Conservation (phyloP, 2,797 vertebrate species). For the Otolemur crassicaudatus region DNA sequence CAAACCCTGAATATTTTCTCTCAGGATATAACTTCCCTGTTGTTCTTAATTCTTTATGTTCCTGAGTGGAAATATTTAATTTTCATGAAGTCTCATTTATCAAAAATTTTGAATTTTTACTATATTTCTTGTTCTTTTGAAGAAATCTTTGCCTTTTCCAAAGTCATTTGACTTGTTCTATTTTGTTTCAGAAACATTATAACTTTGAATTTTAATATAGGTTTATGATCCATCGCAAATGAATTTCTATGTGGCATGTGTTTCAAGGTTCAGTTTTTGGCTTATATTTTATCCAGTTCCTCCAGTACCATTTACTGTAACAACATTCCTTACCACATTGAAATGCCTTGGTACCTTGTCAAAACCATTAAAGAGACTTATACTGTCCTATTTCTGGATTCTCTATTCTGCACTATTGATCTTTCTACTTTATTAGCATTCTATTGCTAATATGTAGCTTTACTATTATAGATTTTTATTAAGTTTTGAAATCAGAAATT, state of each 20-base stretch:
- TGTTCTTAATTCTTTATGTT: neutral
- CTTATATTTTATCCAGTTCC: neutral
- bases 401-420: neutral
- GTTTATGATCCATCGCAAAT: neutral
- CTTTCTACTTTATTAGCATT: neutral
- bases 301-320: neutral
- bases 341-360: neutral
- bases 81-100: neutral
- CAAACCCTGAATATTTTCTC: neutral
- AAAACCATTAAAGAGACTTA: neutral
- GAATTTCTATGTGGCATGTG: neutral
- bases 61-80: neutral
- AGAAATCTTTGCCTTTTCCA: neutral
- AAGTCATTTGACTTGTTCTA: neutral
- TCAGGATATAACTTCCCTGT: neutral
- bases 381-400: neutral
- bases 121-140: neutral
- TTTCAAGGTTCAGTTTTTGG: neutral
- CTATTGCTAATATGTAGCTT: neutral
- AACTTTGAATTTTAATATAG: slow-evolving; percentile 6
- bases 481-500: neutral
- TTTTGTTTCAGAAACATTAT: neutral
- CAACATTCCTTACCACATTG: neutral
- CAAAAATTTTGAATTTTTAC: neutral
- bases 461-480: neutral